Base-by-base conservation (phyloP, 1,140 invertebrate genomes). In the Cheumatopsyche charites region DNA sequence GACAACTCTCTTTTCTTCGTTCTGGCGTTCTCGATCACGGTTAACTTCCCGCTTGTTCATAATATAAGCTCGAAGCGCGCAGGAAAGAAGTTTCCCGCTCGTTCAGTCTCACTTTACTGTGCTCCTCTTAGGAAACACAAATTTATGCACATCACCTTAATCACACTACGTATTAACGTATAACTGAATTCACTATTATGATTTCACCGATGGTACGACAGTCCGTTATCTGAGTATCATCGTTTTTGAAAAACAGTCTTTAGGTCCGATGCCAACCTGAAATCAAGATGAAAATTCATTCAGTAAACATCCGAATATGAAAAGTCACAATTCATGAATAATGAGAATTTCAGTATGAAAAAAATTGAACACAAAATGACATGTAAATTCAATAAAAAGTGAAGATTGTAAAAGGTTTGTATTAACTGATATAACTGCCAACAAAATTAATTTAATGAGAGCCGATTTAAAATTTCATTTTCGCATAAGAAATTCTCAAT, bases 1-100 rank as follows among this genome's bases (percentile, higher is more conserved):
- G 74, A 82, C 80, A 75, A 80, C 82, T 79, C 82, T 80, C 79
- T 83, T 83, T 65, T 83, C 82, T 76, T 83, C 83, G 75, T 78
- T 82, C 78, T 83, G 82, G 77, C 81, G 81, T 80, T 82, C 82
- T 77, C 83, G 82, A 70, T 84, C 82, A 78, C 82, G 82, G 78
- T 77, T 83, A 77, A 79, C 80, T 65, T 83, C 82, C 76, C 82
- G 82, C 75, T 83, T 84, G 80, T 84, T 84, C 83, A 84, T 84
- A 81, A 82, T 84, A 83, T 79, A 81, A 79, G 82, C 79, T 62
- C 78, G 61, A 77, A 78, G 78, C 80, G 79, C 82, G 78, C 76
- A 77, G 80, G 82, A 80, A 75, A 77, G 74, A 72, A 69, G 75
- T 26, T n/a, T 69, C 71, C 68, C 72, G 67, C 75, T 69, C 75